Evolutionary conservation across 2,888 invertebrate genomes (phyloP), one percentile per base, ranked within the genome.

Genomic region (Ypsolopha scabrella): DNA sequence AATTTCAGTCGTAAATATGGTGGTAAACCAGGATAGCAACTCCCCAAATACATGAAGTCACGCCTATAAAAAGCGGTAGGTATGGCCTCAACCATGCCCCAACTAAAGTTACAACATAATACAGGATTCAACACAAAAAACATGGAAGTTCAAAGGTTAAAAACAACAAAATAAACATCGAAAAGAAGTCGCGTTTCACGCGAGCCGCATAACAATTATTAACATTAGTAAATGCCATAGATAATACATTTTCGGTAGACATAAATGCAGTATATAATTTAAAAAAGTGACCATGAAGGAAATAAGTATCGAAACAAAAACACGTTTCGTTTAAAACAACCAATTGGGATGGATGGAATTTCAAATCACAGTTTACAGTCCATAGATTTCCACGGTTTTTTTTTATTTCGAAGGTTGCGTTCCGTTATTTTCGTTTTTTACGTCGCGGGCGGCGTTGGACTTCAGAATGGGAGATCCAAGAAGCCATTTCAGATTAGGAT

Each of bases 11-110:
- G 59, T 80, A 79, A 54, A 82, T 63, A 52, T 85, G 79, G 63
- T 85, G 82, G 55, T 85, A 87, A 3, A 85, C 75, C 51, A 86
- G 72, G 53, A 87, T 75, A n/a, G 85, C 85, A 44, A 87, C 80
- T 77, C 94, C 95, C 94, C 94, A 94, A 82, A 95, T 89, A 89
- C 94, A 95, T 76, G 94, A 94, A 74, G 94, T 94, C 78, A 95
- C 91, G 81, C 95, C 95, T 88, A 95, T 91, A 90, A 94, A 92
- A 81, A 94, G 88, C 69, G 94, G 94, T 88, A 94, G 79, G 67
- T 90, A 89, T 68, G 88, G 88, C 73, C 87, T 85, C 78, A 89
- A 86, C 82, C 89, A 85, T 54, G 64, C 69, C 62, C 89, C 87
- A 87, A 89, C 90, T 90, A 48, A 13, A 24, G 4, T 3, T 24